phyloP scores from a whole-genome alignment of 2,113 vertebrate species.

The Peromyscus polionotus region DNA sequence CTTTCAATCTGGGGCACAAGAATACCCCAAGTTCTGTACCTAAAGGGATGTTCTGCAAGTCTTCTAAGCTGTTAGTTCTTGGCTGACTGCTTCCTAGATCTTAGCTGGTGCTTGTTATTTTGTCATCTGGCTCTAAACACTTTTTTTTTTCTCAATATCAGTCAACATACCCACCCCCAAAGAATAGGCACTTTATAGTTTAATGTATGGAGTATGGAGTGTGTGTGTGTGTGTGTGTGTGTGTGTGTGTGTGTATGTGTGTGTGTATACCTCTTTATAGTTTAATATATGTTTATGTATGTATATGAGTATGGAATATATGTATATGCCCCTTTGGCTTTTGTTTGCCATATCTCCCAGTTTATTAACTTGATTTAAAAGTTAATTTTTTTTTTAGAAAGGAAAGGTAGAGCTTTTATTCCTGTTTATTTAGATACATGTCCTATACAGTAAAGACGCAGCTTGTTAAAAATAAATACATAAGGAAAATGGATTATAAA shows the following conservation, averaged over 20 bases:
- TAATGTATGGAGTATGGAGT: background rate
- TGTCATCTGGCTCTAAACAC: background rate
- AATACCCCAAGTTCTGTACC: background rate
- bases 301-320: background rate
- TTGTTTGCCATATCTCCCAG: background rate
- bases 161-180: background rate
- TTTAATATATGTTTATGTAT: background rate
- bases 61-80: background rate
- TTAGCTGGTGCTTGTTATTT: background rate
- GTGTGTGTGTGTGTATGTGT: too few relatives aligned
- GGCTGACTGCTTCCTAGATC: background rate
- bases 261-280: too few relatives aligned
- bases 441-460: background rate
- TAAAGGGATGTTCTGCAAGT: background rate
- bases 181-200: background rate
- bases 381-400: slow-evolving; percentile 1
- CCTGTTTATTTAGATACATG: background rate
- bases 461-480: background rate
- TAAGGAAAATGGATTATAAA: background rate
- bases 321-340: background rate
- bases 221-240: too few relatives aligned
- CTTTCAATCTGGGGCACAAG: background rate
- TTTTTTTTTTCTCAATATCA: background rate
- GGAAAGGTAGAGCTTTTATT: background rate
- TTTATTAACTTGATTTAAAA: background rate